Evolutionary conservation across 2,797 vertebrate species (phyloP).

Genomic region (Syngnathus acus): DNA sequence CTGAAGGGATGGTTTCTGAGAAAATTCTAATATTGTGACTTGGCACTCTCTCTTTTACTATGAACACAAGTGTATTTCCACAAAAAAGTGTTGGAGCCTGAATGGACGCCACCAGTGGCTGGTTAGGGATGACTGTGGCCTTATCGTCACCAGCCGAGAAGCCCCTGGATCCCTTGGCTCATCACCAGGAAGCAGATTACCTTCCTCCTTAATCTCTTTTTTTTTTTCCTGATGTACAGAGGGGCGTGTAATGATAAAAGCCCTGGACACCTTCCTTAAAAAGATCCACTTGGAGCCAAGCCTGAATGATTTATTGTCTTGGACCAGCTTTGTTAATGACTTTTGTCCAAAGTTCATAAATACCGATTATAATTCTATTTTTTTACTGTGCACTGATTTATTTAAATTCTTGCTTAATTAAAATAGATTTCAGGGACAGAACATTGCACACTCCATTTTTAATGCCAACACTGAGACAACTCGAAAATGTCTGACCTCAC

Average conservation of each 20-base stretch:
- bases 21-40: conserved; percentile 28
- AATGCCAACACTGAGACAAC: not conserved
- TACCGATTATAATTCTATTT: not conserved
- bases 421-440: not conserved
- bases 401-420: not conserved
- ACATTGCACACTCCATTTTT: not conserved
- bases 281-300: conserved; percentile 6
- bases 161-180: conserved; percentile 48
- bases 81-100: conserved; percentile 20
- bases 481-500: not conserved
- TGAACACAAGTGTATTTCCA: conserved; percentile 35
- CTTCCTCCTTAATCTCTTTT: conserved; percentile 37
- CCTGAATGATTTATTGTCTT: conserved; percentile 5
- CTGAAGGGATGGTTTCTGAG: conserved; percentile 21
- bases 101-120: conserved; percentile 25
- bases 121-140: conserved; percentile 37
- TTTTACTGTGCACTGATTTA: not conserved
- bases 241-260: conserved; percentile 34
- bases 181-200: conserved; percentile 49
- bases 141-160: conserved; percentile 52
- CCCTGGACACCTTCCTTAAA: conserved; percentile 17
- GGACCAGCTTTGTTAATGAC: not conserved
- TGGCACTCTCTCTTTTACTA: conserved; percentile 19
- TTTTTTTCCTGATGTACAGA: conserved; percentile 38
- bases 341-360: not conserved